Evolutionary conservation across 2,888 invertebrate genomes (phyloP).

Genomic region (Cyrtodaria siliqua): DNA sequence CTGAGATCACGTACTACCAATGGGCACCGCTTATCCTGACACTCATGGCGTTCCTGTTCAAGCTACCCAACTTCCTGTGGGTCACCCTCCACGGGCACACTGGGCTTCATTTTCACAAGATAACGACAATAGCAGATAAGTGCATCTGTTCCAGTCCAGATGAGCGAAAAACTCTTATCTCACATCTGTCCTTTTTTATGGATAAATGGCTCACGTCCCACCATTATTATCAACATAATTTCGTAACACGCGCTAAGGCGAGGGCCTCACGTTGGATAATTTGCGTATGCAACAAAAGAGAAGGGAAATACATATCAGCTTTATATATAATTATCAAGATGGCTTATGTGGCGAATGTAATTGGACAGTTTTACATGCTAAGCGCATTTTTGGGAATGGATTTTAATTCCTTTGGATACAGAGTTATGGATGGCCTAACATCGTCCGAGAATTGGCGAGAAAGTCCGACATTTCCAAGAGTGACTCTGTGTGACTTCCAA

Average conservation of each 20-base stretch:
- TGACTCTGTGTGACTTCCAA: slow-evolving; percentile 73
- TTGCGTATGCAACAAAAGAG: slow-evolving; percentile 63
- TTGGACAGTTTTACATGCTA: slow-evolving; percentile 69
- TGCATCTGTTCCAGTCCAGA: slow-evolving; percentile 34
- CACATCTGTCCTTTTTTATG: slow-evolving; percentile 62
- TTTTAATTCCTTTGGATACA: slow-evolving; percentile 66
- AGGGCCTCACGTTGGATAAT: slow-evolving; percentile 58
- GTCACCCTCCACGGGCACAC: slow-evolving; percentile 63
- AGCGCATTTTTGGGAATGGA: slow-evolving; percentile 69
- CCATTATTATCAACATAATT: slow-evolving; percentile 62
- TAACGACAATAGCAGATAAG: slow-evolving; percentile 51
- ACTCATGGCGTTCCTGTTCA: slow-evolving; percentile 71
- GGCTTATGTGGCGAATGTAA: slow-evolving; percentile 65
- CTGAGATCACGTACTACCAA: slow-evolving; percentile 77
- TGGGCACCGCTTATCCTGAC: slow-evolving; percentile 78
- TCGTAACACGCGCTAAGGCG: slow-evolving; percentile 55
- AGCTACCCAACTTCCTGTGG: slow-evolving; percentile 70
- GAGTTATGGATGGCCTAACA: slow-evolving; percentile 56
- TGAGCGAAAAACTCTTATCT: slow-evolving; percentile 52
- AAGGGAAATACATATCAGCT: slow-evolving; percentile 69
- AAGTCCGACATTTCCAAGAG: slow-evolving; percentile 70
- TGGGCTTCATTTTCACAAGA: slow-evolving; percentile 64
- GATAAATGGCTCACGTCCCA: slow-evolving; percentile 68
- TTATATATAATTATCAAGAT: slow-evolving; percentile 68
- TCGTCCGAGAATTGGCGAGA: slow-evolving; percentile 51